Evolutionary conservation across 2,113 vertebrate genomes (phyloP).

Genomic region (Ploceus nigricollis): DNA sequence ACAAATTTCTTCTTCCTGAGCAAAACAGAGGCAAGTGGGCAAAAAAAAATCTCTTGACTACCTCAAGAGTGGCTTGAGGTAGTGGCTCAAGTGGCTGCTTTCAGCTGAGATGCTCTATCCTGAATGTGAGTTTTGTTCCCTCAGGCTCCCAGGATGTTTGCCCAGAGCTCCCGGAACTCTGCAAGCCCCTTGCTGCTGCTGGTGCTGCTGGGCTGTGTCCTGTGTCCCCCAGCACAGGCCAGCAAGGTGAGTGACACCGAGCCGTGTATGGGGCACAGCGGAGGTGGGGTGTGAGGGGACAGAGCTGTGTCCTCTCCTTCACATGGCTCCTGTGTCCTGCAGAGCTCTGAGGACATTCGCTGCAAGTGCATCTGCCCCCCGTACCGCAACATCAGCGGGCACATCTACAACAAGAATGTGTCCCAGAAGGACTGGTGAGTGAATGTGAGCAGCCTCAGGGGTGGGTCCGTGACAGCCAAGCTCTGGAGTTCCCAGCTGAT

Average conservation of each 20-base stretch:
- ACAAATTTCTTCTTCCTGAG: neutral
- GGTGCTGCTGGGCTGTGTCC: constrained; percentile 41
- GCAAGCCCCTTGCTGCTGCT: constrained; percentile 43
- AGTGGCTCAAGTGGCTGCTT: neutral
- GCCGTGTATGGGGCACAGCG: accelerated
- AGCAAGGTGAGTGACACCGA: constrained; percentile 66
- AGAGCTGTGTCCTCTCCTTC: neutral
- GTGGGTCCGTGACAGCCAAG: accelerated
- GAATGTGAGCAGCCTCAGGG: neutral
- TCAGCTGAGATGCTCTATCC: neutral
- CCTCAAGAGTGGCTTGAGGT: too few relatives aligned
- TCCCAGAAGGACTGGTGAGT: constrained; percentile 95
- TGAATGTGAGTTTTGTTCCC: neutral
- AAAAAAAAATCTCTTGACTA: neutral
- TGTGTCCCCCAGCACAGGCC: constrained; percentile 49
- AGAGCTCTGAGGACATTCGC: constrained; percentile 91
- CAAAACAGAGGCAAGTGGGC: neutral
- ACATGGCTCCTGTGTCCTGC: neutral
- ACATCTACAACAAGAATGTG: constrained; percentile 92
- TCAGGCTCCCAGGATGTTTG: constrained; percentile 35
- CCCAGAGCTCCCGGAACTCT: neutral
- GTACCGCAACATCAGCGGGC: constrained; percentile 88
- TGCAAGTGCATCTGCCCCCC: constrained; percentile 97
- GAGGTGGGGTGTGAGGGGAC: neutral
- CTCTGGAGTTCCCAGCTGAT: neutral